These are phyloP conservation scores for Helostoma temminkii DNA, from an alignment of 2,797 vertebrate genomes.

Conservation along the genomic window DNA sequence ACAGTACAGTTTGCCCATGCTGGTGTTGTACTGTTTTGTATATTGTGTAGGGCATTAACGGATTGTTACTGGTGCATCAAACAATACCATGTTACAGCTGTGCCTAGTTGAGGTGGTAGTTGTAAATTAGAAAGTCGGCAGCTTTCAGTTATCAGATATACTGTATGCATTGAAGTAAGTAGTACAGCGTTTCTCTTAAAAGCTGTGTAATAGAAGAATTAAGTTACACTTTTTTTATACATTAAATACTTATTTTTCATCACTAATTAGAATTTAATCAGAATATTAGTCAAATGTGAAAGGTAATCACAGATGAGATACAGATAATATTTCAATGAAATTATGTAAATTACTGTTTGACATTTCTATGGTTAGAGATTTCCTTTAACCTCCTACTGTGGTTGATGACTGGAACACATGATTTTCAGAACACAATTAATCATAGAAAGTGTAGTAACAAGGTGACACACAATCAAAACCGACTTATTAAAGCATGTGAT, in stretches of 20 bases:
- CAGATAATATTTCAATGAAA: not conserved
- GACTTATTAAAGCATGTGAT: not conserved
- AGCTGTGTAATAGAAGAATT: not conserved
- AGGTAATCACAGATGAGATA: not conserved
- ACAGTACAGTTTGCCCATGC: no score
- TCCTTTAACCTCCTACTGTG: conserved; percentile 15
- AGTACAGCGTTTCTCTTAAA: not conserved
- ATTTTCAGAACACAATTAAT: not conserved
- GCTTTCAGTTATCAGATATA: not conserved
- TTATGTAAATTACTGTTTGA: not conserved
- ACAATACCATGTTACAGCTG: not conserved
- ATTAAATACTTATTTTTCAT: not conserved
- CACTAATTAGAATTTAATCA: not conserved
- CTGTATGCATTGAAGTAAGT: not conserved
- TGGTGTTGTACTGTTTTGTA: no score
- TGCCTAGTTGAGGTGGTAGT: no score
- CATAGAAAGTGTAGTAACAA: not conserved
- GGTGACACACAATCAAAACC: not conserved
- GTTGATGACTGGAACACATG: conserved; percentile 8
- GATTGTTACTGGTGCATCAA: not conserved
- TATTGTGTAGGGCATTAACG: no score
- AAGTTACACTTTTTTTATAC: not conserved
- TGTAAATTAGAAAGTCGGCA: no score
- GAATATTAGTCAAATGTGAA: not conserved
- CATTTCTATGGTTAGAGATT: conserved; percentile 13